Percentiles rank a stretch among this genome's conserved stretches.
These are phyloP conservation scores for Gymnothorax reevesii DNA, from an alignment of 2,797 vertebrate species.

Conservation along the genomic window DNA sequence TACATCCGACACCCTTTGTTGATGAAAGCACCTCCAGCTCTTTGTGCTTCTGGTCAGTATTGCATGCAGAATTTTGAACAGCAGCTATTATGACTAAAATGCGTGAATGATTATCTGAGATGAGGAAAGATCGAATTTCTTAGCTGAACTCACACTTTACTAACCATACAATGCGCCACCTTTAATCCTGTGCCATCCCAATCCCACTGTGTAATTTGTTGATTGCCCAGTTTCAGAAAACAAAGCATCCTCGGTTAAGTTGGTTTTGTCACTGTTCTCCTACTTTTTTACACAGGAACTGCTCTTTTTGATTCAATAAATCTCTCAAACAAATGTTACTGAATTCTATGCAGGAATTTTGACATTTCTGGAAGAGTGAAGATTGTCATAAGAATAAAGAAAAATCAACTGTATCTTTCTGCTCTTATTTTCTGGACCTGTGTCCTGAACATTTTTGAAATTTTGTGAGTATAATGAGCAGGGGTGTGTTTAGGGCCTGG, in stretches of 20 bases:
- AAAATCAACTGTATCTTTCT: not conserved
- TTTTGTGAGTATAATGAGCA: no score
- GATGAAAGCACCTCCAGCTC: constrained; percentile 37
- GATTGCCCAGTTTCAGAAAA: not conserved
- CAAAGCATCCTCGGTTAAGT: no score
- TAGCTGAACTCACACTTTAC: not conserved
- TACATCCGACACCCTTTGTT: constrained; percentile 37
- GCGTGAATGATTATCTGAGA: constrained; percentile 27
- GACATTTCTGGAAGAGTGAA: not conserved
- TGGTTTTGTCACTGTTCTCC: not conserved
- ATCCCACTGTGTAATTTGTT: constrained; percentile 6
- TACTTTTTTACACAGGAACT: not conserved
- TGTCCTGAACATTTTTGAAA: not conserved
- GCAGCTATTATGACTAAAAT: constrained; percentile 26
- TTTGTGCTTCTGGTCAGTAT: constrained; percentile 31
- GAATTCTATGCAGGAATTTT: not conserved
- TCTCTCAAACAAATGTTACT: not conserved
- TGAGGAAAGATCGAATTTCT: constrained; percentile 17
- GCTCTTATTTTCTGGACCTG: not conserved
- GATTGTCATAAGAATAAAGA: not conserved
- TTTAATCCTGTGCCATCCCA: constrained; percentile 18
- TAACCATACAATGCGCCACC: constrained; percentile 1
- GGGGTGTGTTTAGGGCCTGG: no score
- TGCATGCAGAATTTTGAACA: constrained; percentile 39
- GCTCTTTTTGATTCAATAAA: not conserved